A percentile compares a stretch with the other conserved stretches of the same genome.
These are phyloP conservation scores for Idaea aversata DNA, from an alignment of 2,888 invertebrate species.

Conservation along the genomic window DNA sequence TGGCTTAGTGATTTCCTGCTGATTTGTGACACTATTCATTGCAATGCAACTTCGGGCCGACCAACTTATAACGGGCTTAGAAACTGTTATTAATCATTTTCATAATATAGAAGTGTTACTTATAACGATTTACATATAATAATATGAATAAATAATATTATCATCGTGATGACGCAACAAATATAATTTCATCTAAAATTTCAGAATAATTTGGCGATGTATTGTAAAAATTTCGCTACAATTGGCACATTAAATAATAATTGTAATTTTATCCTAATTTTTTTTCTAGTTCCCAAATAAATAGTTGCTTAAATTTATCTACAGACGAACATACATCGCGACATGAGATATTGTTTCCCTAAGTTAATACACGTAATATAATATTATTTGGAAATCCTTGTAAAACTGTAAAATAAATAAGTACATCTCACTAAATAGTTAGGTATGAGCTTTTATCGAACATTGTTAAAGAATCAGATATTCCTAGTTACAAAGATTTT, in stretches of 20 bases:
- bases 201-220: conserved; percentile 27
- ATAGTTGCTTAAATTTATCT: conserved; percentile 30
- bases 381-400: conserved; percentile 40
- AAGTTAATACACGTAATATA: conserved; percentile 29
- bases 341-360: conserved; percentile 30
- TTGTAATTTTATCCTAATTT: conserved; percentile 38
- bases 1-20: neutral
- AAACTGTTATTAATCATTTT: conserved; percentile 52
- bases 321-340: conserved; percentile 27
- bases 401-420: conserved; percentile 45
- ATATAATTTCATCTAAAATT: conserved; percentile 37
- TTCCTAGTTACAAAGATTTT: conserved; percentile 35
- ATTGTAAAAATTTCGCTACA: conserved; percentile 49
- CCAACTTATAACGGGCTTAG: neutral
- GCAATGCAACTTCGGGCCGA: neutral
- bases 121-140: conserved; percentile 15
- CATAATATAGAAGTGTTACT: conserved; percentile 30
- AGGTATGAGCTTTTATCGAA: conserved; percentile 48
- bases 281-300: conserved; percentile 46
- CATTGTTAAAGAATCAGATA: conserved; percentile 31
- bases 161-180: conserved; percentile 54
- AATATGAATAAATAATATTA: conserved; percentile 45
- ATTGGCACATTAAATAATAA: conserved; percentile 60
- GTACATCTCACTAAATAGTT: conserved; percentile 58
- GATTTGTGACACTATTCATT: neutral